These are phyloP conservation scores for Galerucella nymphaeae DNA, from an alignment of 2,888 invertebrate genomes.

Conservation along the genomic window DNA sequence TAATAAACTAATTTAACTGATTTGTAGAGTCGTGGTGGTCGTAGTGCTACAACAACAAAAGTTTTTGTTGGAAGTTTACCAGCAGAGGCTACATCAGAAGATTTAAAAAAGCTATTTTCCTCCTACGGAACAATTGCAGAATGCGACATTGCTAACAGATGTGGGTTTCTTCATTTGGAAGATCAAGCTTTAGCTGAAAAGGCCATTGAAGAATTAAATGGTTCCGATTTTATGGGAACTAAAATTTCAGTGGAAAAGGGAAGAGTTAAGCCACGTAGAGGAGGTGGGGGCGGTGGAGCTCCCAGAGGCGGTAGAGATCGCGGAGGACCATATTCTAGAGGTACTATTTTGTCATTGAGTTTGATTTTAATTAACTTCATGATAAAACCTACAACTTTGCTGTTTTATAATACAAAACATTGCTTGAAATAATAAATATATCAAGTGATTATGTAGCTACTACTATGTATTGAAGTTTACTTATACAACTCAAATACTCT, in stretches of 20 bases:
- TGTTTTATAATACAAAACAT: background rate
- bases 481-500: too few species aligned
- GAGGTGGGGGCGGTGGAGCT: constrained; percentile 67
- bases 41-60: constrained; percentile 68
- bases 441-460: too few species aligned
- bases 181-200: constrained; percentile 83
- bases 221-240: constrained; percentile 84
- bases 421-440: too few species aligned
- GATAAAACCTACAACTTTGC: background rate
- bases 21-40: constrained; percentile 57
- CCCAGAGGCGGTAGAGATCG: constrained; percentile 69
- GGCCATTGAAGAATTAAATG: constrained; percentile 84
- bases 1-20: background rate
- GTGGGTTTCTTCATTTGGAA: constrained; percentile 94
- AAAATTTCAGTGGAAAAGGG: constrained; percentile 87
- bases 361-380: too few species aligned
- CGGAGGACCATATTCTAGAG: constrained; percentile 61
- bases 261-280: constrained; percentile 77
- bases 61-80: constrained; percentile 95
- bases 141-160: constrained; percentile 94
- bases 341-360: constrained; percentile 25
- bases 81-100: constrained; percentile 84
- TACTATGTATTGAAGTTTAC: too few species aligned
- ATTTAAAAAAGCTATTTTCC: constrained; percentile 84
- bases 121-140: constrained; percentile 90